Base-by-base conservation (phyloP, 1,140 invertebrate genomes). In the Platyura marginata region DNA sequence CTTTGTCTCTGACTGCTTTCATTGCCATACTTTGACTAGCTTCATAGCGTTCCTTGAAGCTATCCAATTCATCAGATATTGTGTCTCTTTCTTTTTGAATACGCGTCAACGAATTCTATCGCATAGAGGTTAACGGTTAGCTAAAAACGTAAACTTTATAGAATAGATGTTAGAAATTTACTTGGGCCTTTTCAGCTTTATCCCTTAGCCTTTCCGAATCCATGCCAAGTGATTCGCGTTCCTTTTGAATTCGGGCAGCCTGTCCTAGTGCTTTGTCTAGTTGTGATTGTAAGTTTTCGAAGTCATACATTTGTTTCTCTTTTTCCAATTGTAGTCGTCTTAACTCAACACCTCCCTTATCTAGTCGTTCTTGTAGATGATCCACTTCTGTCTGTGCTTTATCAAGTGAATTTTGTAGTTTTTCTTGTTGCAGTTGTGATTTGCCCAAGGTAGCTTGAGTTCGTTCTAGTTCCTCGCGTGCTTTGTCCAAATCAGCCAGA, bases 301-400 rank as follows among this genome's bases (percentile, higher is more conserved):
- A 86, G 58, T 91, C 86, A 58, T 87, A 91, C 41, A 72, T 77
- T 44, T 81, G 73, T 58, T 92, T 90, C 64, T 91, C 88, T 47
- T 83, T 84, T 56, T 92, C 88, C 53, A 87, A 75, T 74, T 89
- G 83, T 53, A 89, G 80, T 62, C 83, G 79, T 56, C 86, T 72
- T 36, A 80, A 70, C 71, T 91, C 87, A 29, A 70, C 72, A 44
- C 77, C 72, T 15, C 77, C 68, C 58, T 88, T 86, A 55, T 91
- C 86, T 35, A 86, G 59, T 48, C 76, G 79, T 55, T 92, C 87
- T 61, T 90, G 85, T 5, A 88, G 62, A 52, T 88, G 83, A 61
- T 93, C 89, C n/a, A 82, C 75, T 51, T 93, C 88, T 42, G 81
- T 82, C 61, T 92, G 87, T 1, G 85, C 78, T 51, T 91, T 85